phyloP scores from a whole-genome alignment of 2,888 invertebrate genomes.

The Desoria tigrina region DNA sequence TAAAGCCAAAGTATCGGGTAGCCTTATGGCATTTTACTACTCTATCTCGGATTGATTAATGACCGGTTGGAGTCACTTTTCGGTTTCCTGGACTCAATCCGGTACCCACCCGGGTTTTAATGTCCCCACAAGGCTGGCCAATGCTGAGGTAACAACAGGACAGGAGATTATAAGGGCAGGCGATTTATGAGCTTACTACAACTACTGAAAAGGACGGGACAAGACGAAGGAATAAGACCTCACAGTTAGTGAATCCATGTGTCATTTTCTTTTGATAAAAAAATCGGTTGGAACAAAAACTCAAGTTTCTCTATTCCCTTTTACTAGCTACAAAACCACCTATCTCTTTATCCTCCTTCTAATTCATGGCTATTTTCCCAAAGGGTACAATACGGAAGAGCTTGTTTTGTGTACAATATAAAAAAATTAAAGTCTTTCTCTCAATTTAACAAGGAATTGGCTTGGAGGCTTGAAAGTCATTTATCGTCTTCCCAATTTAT shows the following conservation, averaged over 20 bases:
- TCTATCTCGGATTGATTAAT: conserved; percentile 35
- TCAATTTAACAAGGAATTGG: no score
- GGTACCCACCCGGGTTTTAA: conserved; percentile 17
- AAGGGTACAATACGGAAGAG: no score
- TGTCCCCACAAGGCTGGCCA: conserved; percentile 15
- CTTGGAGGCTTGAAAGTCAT: background rate
- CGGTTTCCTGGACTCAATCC: conserved; percentile 36
- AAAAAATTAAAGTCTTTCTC: no score
- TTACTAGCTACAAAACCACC: no score
- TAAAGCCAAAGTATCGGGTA: no score
- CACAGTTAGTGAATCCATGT: conserved; percentile 5
- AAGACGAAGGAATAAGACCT: conserved; percentile 5
- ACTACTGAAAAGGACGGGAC: background rate
- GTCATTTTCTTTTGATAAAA: background rate
- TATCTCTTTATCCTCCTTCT: no score
- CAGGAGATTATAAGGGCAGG: background rate
- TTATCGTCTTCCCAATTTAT: conserved; percentile 1
- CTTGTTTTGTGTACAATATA: no score
- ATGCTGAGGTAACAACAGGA: conserved; percentile 7
- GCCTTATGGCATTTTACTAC: background rate
- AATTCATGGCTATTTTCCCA: no score
- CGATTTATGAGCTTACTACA: conserved; percentile 2
- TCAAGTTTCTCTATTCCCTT: no score
- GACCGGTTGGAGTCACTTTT: conserved; percentile 30
- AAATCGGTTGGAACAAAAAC: no score